Evolutionary conservation across 2,113 vertebrate species (phyloP).

Genomic region (Ophiodon elongatus): DNA sequence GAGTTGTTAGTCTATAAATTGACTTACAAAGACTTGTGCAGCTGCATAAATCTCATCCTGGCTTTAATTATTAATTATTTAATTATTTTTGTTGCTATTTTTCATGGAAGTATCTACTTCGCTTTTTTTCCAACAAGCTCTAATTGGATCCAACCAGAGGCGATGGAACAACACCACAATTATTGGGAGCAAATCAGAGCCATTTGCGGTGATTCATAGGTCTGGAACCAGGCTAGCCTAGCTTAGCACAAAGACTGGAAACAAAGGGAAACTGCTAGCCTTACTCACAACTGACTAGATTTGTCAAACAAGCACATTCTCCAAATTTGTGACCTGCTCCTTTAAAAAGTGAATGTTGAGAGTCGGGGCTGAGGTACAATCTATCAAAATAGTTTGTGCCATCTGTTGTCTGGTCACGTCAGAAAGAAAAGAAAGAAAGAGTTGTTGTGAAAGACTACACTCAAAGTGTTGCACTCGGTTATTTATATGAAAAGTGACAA

Average conservation of each 20-base stretch:
- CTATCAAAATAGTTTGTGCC: neutral
- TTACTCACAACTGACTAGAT: neutral
- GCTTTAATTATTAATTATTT: too few species aligned
- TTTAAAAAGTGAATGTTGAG: neutral
- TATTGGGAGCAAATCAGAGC: neutral
- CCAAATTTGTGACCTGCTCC: neutral
- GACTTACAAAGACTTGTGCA: neutral
- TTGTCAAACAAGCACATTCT: neutral
- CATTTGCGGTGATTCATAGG: neutral
- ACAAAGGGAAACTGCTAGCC: neutral
- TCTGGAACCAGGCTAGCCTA: neutral
- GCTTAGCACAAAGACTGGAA: neutral
- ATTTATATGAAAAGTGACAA: neutral
- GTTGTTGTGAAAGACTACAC: neutral
- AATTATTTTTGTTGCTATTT: neutral
- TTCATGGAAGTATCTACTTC: too few species aligned
- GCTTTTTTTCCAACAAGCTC: neutral
- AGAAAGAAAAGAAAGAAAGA: too few species aligned
- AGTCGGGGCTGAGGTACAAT: neutral
- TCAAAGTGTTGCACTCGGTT: neutral
- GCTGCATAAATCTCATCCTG: neutral
- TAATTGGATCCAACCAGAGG: neutral
- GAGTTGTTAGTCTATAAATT: too few species aligned
- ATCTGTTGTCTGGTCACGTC: neutral
- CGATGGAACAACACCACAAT: neutral